Evolutionary conservation across 2,113 vertebrate species (phyloP), one percentile per base, ranked within the genome.

Genomic region (Maccullochella peelii): DNA sequence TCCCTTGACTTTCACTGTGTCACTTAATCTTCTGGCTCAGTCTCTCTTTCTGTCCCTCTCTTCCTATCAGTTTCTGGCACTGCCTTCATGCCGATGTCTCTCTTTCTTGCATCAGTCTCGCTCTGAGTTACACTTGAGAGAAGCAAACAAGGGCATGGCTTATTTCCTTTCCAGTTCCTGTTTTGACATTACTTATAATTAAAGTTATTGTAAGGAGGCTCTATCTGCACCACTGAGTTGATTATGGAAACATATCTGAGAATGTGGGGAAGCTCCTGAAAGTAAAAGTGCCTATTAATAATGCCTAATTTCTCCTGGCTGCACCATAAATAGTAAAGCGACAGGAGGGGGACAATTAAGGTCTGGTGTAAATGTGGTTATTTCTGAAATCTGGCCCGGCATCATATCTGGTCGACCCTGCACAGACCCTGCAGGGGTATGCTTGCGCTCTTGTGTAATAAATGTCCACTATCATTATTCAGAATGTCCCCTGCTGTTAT

Each of bases 391-490:
- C 58, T 78, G 40, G 67, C 76, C 62, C 59, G 11, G 67, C 55
- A 20, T 84, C 81, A 84, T 68, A 63, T 67, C 73, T 76, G 58
- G 49, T 71, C 15, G 33, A 80, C 52, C 81, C 63, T 55, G 71
- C 68, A 61, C 20, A 44, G 14, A 75, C 75, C 84, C 91, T 58
- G 78, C 84, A 82, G 88, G 81, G 79, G 55, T 70, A 76, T 52
- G 59, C 69, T 92, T 90, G 65, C 79, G 80, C 73, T 84, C 81
- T 75, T 66, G 77, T 85, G 86, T 83, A 85, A 89, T 89, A 89
- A 85, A 90, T 82, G 91, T 92, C 91, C 72, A 68, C 76, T 63
- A 58, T 80, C 79, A 87, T 94, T 89, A 91, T 82, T 89, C 88
- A 79, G 44, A 84, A 66, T 77, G 77, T 84, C 73, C 84, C 79